Conservation (phyloP, 30 jellyfish, hydroid and myxozoan species). For the Hydractinia echinata region DNA sequence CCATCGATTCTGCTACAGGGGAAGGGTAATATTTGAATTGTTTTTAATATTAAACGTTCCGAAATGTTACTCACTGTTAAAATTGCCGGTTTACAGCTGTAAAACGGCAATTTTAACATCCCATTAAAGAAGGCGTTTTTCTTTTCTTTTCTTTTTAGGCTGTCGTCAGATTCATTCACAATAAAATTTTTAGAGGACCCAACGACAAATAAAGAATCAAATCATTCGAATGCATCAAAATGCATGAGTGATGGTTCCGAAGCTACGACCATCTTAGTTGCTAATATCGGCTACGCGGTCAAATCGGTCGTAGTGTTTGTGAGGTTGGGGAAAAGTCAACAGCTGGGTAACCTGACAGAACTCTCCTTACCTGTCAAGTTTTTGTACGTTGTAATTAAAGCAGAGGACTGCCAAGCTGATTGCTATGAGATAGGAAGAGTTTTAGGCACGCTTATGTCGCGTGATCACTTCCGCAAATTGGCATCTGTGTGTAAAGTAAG, state of each 20-base stretch:
- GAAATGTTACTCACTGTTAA: too few species aligned
- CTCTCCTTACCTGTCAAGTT: constrained; percentile 59
- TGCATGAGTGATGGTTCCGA: constrained; percentile 47
- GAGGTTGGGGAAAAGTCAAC: constrained; percentile 33
- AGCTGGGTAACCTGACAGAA: constrained; percentile 51
- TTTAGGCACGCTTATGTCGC: constrained; percentile 63
- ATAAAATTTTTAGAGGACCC: background rate
- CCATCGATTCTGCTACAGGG: too few species aligned
- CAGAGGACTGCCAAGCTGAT: constrained; percentile 38
- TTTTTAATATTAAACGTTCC: too few species aligned
- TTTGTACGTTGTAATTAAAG: constrained; percentile 53
- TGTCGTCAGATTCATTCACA: background rate
- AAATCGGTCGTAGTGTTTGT: constrained; percentile 53
- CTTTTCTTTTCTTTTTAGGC: too few species aligned
- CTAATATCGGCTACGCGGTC: constrained; percentile 41
- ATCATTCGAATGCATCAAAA: background rate
- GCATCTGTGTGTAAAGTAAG: constrained; percentile 62
- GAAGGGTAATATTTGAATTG: too few species aligned
- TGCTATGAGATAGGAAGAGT: constrained; percentile 56
- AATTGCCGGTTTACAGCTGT: too few species aligned
- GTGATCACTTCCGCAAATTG: constrained; percentile 35
- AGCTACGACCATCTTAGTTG: constrained; percentile 60
- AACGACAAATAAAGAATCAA: background rate
- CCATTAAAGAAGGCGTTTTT: too few species aligned
- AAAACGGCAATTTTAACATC: too few species aligned